A percentile compares a stretch with the other conserved stretches of the same genome.
Conservation (phyloP, 2,888 invertebrate genomes). For the Laspeyria flexula region DNA sequence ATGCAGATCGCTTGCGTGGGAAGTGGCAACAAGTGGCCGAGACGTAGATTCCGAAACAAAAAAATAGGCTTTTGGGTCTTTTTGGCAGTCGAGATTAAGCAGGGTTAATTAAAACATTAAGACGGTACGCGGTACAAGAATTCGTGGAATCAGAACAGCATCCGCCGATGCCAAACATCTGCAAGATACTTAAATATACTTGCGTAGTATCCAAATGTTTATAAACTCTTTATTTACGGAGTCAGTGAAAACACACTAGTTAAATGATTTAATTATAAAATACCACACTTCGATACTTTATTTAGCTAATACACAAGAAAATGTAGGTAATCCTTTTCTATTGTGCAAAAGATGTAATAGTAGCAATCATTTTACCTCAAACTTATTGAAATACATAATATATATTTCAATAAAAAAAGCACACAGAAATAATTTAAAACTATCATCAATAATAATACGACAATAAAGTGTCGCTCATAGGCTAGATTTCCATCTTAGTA, state of each 20-base stretch:
- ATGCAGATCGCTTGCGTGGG: constrained; percentile 84
- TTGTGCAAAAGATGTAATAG: too few species aligned
- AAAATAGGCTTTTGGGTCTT: constrained; percentile 57
- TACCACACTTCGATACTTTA: too few species aligned
- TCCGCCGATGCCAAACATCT: constrained; percentile 11
- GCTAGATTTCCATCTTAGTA: constrained; percentile 24
- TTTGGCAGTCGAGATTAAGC: constrained; percentile 66
- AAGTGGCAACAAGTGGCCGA: constrained; percentile 83
- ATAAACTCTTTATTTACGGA: not conserved
- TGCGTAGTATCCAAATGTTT: not conserved
- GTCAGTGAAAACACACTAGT: too few species aligned
- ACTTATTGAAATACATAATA: too few species aligned
- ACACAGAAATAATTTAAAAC: too few species aligned
- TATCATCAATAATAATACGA: not conserved
- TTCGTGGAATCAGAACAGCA: constrained; percentile 33
- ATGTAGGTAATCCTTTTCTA: too few species aligned
- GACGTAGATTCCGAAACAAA: constrained; percentile 61
- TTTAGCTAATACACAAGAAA: too few species aligned
- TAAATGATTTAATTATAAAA: too few species aligned
- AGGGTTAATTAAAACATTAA: constrained; percentile 73
- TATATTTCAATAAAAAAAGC: too few species aligned
- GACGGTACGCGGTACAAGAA: constrained; percentile 35
- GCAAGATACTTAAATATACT: too few species aligned
- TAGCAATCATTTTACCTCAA: too few species aligned
- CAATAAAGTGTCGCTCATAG: constrained; percentile 16